A percentile compares a stretch with the other conserved stretches of the same genome.
These are phyloP conservation scores for Ochlodes sylvanus DNA, from an alignment of 2,888 invertebrate genomes.

Conservation along the genomic window DNA sequence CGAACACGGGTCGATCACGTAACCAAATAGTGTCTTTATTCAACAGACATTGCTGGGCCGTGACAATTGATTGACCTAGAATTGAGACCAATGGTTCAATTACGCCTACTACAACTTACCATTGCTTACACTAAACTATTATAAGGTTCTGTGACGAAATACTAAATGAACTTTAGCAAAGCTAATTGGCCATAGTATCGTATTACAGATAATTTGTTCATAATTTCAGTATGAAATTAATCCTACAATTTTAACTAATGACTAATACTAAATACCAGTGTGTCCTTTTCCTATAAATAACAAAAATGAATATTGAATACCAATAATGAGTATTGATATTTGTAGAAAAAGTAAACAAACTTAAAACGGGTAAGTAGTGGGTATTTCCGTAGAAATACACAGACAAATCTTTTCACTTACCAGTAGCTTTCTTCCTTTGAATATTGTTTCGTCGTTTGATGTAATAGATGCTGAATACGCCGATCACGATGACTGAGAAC, in stretches of 20 bases:
- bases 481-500: constrained; percentile 73
- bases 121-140: constrained; percentile 6
- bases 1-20: constrained; percentile 75
- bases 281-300: too few relatives aligned
- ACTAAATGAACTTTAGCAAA: not conserved
- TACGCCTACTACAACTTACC: constrained; percentile 43
- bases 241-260: not conserved
- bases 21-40: constrained; percentile 83
- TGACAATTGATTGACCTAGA: constrained; percentile 81
- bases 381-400: not conserved
- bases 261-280: too few relatives aligned
- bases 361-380: not conserved
- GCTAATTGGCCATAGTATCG: not conserved
- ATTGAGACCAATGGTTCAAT: constrained; percentile 70
- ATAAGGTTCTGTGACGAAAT: not conserved
- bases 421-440: constrained; percentile 76
- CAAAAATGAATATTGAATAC: too few relatives aligned
- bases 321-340: too few relatives aligned
- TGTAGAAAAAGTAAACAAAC: not conserved
- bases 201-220: not conserved
- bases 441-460: constrained; percentile 72
- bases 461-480: constrained; percentile 75
- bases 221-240: not conserved
- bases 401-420: constrained; percentile 52
- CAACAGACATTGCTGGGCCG: constrained; percentile 80